A percentile compares a stretch with the other conserved stretches of the same genome.
Conservation (phyloP, 2,888 invertebrate genomes). For the Phengaris alcon region DNA sequence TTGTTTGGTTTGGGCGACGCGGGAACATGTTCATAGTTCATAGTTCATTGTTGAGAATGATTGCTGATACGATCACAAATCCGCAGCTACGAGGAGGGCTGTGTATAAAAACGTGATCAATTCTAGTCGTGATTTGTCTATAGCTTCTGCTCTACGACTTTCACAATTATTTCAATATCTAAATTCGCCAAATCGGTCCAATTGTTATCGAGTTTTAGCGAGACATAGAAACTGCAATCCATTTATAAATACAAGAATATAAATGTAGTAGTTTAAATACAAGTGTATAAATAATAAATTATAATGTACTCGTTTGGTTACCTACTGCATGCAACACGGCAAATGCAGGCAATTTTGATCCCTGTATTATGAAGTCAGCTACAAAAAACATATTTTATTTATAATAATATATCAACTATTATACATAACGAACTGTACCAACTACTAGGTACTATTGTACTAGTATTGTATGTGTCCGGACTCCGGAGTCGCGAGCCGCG, state of each 20-base stretch:
- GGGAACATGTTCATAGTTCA: not conserved
- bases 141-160: not conserved
- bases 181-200: too few relatives aligned
- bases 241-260: too few relatives aligned
- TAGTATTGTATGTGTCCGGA: not conserved
- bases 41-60: not conserved
- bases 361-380: too few relatives aligned
- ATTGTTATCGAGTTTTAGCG: too few relatives aligned
- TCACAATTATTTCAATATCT: too few relatives aligned
- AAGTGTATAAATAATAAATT: too few relatives aligned
- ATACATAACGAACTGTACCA: not conserved
- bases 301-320: too few relatives aligned
- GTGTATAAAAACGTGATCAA: not conserved
- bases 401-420: too few relatives aligned
- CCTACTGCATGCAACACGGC: not conserved
- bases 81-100: not conserved
- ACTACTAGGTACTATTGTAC: not conserved
- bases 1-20: not conserved
- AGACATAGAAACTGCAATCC: too few relatives aligned
- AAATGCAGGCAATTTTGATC: too few relatives aligned
- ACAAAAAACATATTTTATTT: too few relatives aligned
- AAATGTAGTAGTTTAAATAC: too few relatives aligned
- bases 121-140: not conserved
- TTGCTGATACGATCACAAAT: not conserved
- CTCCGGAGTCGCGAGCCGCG: not conserved